These are phyloP conservation scores for Natrix natrix DNA, from an alignment of 2,797 vertebrate species.

Conservation along the genomic window DNA sequence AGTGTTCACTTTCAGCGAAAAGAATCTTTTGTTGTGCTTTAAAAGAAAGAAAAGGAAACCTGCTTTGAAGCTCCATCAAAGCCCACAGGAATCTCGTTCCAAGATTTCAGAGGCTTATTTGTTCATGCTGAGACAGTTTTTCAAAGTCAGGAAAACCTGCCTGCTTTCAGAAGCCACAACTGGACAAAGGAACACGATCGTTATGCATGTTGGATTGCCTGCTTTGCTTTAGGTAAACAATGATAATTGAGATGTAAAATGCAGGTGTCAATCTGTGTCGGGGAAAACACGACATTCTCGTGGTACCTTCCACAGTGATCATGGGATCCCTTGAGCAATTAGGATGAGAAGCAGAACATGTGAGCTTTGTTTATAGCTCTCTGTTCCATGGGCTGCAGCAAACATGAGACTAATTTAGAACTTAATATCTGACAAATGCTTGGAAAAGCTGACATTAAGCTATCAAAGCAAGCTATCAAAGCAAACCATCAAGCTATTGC, in stretches of 20 bases:
- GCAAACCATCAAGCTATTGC: slow-evolving; percentile 20
- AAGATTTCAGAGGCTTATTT: slow-evolving; percentile 25
- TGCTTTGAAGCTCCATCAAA: background rate
- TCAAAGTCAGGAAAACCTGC: slow-evolving; percentile 13
- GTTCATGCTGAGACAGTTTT: background rate
- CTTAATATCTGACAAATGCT: slow-evolving; percentile 32
- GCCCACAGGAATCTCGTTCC: background rate
- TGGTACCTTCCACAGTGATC: slow-evolving; percentile 24
- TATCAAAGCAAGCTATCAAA: slow-evolving; percentile 32
- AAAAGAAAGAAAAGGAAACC: background rate
- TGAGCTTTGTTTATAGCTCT: slow-evolving; percentile 47
- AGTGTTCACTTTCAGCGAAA: background rate
- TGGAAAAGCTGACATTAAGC: slow-evolving; percentile 23
- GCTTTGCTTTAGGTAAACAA: slow-evolving; percentile 36
- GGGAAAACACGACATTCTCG: slow-evolving; percentile 26
- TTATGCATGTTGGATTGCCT: slow-evolving; percentile 9
- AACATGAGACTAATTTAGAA: slow-evolving; percentile 41
- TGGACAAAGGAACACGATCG: slow-evolving; percentile 43
- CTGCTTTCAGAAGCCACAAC: slow-evolving; percentile 25
- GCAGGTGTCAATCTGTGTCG: slow-evolving; percentile 25
- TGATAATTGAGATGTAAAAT: slow-evolving; percentile 48
- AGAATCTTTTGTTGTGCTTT: fast-evolving
- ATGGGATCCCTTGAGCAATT: slow-evolving; percentile 50
- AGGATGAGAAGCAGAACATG: slow-evolving; percentile 49
- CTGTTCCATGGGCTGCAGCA: slow-evolving; percentile 28